phyloP scores from a whole-genome alignment of 2,888 invertebrate genomes.

The Erebia palarica region DNA sequence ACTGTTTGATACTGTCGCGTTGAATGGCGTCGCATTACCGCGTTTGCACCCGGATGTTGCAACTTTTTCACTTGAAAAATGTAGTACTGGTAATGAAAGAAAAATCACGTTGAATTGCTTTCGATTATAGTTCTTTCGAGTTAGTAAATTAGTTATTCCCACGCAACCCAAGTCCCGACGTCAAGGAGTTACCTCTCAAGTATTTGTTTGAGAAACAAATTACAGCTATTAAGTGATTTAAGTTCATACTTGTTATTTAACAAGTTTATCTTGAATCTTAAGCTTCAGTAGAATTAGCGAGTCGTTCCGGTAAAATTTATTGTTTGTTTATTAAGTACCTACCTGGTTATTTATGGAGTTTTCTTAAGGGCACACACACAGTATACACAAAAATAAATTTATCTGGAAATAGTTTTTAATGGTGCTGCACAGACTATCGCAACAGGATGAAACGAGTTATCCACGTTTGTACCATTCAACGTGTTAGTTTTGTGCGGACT shows the following conservation, averaged over 20 bases:
- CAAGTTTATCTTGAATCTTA: constrained; percentile 20
- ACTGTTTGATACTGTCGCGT: too few species aligned
- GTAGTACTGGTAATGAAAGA: not conserved
- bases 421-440: too few species aligned
- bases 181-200: constrained; percentile 19
- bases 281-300: not conserved
- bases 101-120: constrained; percentile 8
- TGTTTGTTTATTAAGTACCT: not conserved
- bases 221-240: constrained; percentile 21
- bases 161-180: constrained; percentile 18
- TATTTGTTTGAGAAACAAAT: constrained; percentile 30
- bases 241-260: constrained; percentile 13
- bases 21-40: too few species aligned
- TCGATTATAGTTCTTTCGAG: constrained; percentile 8
- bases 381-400: too few species aligned
- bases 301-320: constrained; percentile 2
- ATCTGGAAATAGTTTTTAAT: too few species aligned
- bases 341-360: not conserved
- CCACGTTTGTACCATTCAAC: too few species aligned
- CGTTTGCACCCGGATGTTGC: too few species aligned
- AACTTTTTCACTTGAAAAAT: not conserved
- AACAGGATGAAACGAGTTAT: too few species aligned
- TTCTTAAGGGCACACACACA: too few species aligned
- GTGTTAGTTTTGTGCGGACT: too few species aligned
- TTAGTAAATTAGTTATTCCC: constrained; percentile 17